Evolutionary conservation across 2,797 vertebrate genomes (phyloP).

Genomic region (Columba guinea): DNA sequence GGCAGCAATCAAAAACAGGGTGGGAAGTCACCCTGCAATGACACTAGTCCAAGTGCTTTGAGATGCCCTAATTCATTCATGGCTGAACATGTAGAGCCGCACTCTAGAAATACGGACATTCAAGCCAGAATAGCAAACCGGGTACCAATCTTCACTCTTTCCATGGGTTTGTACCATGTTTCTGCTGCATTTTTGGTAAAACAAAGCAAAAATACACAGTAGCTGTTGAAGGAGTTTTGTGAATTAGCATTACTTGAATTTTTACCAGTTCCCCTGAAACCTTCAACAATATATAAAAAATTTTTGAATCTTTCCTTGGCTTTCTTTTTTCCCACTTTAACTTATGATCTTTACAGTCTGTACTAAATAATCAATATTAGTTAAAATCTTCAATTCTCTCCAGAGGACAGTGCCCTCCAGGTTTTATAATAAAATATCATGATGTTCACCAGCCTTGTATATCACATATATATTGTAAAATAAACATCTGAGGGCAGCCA

Average conservation of each 20-base stretch:
- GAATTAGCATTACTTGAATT: neutral
- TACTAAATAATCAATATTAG: constrained; percentile 79
- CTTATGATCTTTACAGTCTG: constrained; percentile 54
- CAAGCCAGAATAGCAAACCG: neutral
- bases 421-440: constrained; percentile 71
- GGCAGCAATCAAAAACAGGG: neutral
- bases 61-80: neutral
- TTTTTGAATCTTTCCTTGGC: constrained; percentile 8
- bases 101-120: neutral
- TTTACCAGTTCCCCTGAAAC: constrained; percentile 16
- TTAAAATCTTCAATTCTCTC: constrained; percentile 71
- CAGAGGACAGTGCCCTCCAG: constrained; percentile 71
- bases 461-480: constrained; percentile 51
- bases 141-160: neutral
- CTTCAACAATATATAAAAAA: constrained; percentile 22
- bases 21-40: neutral
- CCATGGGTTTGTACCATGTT: neutral
- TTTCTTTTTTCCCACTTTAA: neutral
- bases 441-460: constrained; percentile 67
- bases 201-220: neutral
- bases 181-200: neutral
- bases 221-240: neutral
- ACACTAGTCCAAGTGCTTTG: neutral
- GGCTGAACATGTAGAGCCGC: neutral
- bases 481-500: constrained; percentile 70